A percentile compares a stretch with the other conserved stretches of the same genome.
These are phyloP conservation scores for Agriopis marginaria DNA, from an alignment of 2,888 invertebrate genomes.

Conservation along the genomic window DNA sequence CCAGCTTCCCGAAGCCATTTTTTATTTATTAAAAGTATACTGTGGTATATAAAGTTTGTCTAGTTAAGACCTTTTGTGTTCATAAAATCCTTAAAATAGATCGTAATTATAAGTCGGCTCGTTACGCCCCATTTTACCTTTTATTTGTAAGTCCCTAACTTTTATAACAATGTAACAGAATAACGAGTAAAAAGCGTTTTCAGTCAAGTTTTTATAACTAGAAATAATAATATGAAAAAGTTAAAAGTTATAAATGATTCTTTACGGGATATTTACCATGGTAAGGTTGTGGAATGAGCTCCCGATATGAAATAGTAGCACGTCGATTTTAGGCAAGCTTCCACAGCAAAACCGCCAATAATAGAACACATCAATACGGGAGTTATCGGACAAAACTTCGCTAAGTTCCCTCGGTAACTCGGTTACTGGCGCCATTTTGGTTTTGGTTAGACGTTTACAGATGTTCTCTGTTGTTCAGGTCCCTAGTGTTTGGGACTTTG, in stretches of 20 bases:
- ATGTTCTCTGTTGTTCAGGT: conserved; percentile 19
- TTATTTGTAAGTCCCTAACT: conserved; percentile 1
- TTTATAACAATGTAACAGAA: background rate
- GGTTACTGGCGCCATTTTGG: conserved; percentile 45
- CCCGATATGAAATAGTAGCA: background rate
- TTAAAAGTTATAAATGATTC: no score
- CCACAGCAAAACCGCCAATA: conserved; percentile 14
- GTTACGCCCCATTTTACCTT: background rate
- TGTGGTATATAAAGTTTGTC: background rate
- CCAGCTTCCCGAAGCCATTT: no score
- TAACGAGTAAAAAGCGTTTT: background rate
- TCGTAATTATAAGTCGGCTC: background rate
- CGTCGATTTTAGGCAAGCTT: background rate
- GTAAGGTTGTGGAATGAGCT: no score
- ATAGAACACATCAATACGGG: conserved; percentile 21
- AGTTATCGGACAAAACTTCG: conserved; percentile 31
- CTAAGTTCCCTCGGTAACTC: conserved; percentile 35
- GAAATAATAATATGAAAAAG: background rate
- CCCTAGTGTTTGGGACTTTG: conserved; percentile 9
- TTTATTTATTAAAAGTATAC: no score
- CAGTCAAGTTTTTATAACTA: background rate
- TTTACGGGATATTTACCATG: no score
- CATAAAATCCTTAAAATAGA: background rate
- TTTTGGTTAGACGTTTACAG: conserved; percentile 33
- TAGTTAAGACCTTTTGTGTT: background rate